These are phyloP conservation scores for Morelia viridis DNA, from an alignment of 2,797 vertebrate species.

Conservation along the genomic window DNA sequence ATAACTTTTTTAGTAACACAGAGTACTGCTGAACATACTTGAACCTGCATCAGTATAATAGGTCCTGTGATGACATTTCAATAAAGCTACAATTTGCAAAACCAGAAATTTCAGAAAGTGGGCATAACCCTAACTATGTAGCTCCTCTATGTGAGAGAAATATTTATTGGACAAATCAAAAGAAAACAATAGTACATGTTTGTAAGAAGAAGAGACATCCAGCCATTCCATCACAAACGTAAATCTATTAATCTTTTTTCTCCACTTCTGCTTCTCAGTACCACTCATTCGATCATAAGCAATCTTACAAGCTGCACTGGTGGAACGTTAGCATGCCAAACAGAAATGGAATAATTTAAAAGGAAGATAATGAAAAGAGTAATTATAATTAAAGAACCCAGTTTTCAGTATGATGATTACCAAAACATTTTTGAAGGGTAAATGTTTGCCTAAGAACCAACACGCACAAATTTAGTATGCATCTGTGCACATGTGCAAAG, in stretches of 20 bases:
- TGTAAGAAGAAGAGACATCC: background rate
- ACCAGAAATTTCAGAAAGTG: background rate
- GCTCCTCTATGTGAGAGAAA: background rate
- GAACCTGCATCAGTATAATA: constrained; percentile 6
- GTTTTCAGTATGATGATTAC: constrained; percentile 62
- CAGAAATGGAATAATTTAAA: constrained; percentile 46
- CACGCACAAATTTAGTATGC: constrained; percentile 72
- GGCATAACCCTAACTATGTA: background rate
- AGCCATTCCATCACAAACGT: background rate
- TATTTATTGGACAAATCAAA: background rate
- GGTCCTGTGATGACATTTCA: background rate
- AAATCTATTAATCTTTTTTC: constrained; percentile 25
- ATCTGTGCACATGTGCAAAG: constrained; percentile 75
- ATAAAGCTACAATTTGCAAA: background rate
- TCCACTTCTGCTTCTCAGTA: background rate
- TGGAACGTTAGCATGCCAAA: constrained; percentile 46
- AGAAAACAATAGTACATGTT: background rate
- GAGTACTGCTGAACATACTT: background rate
- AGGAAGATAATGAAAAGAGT: constrained; percentile 57
- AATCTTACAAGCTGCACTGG: constrained; percentile 21
- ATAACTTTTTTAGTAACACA: background rate
- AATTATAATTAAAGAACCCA: constrained; percentile 66
- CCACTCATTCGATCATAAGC: constrained; percentile 46
- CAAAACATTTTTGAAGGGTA: constrained; percentile 69
- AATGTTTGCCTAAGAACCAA: constrained; percentile 64